Conservation (phyloP, 2,113 vertebrate species). For the Astur gentilis region DNA sequence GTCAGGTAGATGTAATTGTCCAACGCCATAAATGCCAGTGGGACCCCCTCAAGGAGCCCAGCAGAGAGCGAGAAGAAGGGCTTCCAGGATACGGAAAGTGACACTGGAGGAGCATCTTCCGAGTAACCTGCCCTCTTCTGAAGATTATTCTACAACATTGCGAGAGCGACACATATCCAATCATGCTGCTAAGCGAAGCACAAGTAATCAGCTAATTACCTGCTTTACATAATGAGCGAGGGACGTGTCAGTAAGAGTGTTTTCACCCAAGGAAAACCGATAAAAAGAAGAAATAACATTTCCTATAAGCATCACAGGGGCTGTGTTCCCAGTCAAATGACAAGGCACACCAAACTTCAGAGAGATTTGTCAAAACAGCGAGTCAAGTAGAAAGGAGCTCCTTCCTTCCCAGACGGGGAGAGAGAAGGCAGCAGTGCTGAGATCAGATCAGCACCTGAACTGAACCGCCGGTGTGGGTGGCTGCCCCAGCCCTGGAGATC, state of each 20-base stretch:
- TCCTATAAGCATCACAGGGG: not conserved
- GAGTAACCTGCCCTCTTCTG: not conserved
- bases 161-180: not conserved
- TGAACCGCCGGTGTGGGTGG: rapidly evolving
- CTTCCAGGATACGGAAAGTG: not conserved
- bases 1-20: not conserved
- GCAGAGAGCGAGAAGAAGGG: not conserved
- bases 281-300: not conserved
- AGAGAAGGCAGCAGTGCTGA: not conserved
- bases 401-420: not conserved
- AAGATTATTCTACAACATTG: not conserved
- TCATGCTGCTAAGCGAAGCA: not conserved
- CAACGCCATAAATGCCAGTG: not conserved
- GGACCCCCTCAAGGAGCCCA: not conserved
- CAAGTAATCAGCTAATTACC: slow-evolving; percentile 6
- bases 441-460: not conserved
- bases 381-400: not conserved
- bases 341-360: not conserved
- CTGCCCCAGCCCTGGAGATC: not conserved
- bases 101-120: not conserved
- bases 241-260: not conserved
- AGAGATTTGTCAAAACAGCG: not conserved
- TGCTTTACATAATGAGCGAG: not conserved
- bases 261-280: not conserved
- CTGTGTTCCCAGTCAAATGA: not conserved